Evolutionary conservation across 2,888 invertebrate species (phyloP), one percentile per base, ranked within the genome.

Genomic region (Lasioglossum marginatum): DNA sequence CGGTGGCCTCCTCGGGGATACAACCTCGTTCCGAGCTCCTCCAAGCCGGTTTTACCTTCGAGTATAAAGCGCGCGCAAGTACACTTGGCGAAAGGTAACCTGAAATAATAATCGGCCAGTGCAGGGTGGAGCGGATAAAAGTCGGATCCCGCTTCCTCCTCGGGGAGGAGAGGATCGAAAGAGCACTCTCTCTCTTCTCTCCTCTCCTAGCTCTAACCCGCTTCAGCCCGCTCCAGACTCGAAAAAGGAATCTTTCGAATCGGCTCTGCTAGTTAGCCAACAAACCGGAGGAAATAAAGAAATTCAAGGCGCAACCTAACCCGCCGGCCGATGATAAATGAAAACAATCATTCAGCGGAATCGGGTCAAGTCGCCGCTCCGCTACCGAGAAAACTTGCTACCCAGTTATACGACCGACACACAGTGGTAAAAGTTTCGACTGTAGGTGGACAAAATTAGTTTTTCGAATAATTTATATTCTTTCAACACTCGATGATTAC

Each of bases 41-140:
- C 89, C 88, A 85, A 92, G 91, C 91, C 90, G 91, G 92, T 89
- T 92, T 92, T 92, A 92, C 92, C 91, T 90, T 84, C 87, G 89
- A 90, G 92, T 91, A 90, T 91, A 91, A 91, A 93, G 93, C 91
- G 90, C 86, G 89, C 89, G 87, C 90, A 90, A 90, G 89, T 91
- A 92, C 92, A 92, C 91, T 92, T 92, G 92, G 90, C 92, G 91
- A 92, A 91, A 92, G 92, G 90, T 91, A 91, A 90, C 88, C 91
- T 93, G 92, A 92, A 93, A 93, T 93, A 93, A 93, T 93, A 93
- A 93, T 92, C 90, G 92, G 83, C 82, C 86, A 77, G 91, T 86
- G 75, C 84, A 71, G 82, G 84, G 87, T 77, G 87, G 86, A 86
- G 87, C 89, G 92, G 91, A 91, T 93, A 89, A 92, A 91, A 90